phyloP scores from a whole-genome alignment of 2,888 invertebrate genomes.

The Eurois occulta region DNA sequence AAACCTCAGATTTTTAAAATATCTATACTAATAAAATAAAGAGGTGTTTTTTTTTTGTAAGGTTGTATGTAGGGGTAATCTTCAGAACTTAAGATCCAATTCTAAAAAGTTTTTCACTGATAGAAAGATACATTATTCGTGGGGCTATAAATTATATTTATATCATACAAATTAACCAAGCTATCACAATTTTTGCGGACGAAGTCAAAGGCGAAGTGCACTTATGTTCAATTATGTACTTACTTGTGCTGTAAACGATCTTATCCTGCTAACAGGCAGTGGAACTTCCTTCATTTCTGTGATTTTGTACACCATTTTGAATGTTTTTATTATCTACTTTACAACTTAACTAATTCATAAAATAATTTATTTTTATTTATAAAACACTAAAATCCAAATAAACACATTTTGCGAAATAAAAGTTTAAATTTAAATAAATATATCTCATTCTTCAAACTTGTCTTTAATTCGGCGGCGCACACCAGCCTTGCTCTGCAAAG shows the following conservation, averaged over 20 bases:
- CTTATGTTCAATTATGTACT: conserved; percentile 50
- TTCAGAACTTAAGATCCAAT: too few relatives aligned
- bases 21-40: too few relatives aligned
- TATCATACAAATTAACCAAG: too few relatives aligned
- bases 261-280: conserved; percentile 72
- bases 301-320: conserved; percentile 81
- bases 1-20: too few relatives aligned
- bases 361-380: not conserved
- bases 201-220: too few relatives aligned
- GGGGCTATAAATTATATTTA: too few relatives aligned
- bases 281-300: conserved; percentile 69
- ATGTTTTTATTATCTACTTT: not conserved
- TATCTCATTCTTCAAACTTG: conserved; percentile 2
- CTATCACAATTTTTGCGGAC: too few relatives aligned
- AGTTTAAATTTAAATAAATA: not conserved
- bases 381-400: not conserved
- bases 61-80: not conserved
- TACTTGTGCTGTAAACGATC: conserved; percentile 81
- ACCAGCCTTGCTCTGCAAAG: conserved; percentile 30
- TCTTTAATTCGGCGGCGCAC: conserved; percentile 8
- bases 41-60: not conserved
- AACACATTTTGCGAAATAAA: not conserved
- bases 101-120: too few relatives aligned
- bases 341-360: not conserved
- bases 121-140: too few relatives aligned